Base-by-base conservation (phyloP, 2,113 vertebrate species). In the Trogon melanurus region DNA sequence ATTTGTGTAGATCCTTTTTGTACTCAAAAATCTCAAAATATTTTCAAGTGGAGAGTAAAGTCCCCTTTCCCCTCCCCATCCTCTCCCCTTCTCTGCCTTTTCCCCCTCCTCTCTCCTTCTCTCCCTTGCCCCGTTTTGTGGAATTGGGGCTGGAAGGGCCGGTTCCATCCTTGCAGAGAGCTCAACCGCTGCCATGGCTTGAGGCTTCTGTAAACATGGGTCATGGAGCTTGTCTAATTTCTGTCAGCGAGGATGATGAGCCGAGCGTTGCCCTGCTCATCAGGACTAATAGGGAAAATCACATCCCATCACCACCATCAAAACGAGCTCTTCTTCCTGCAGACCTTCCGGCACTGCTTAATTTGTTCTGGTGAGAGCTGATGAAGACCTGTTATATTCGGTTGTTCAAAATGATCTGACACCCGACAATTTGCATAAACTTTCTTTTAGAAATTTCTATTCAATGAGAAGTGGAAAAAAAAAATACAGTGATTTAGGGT, bases 1-100 rank as follows among this genome's bases (percentile, higher is more conserved):
- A 2, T 11, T 38, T 14, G 5, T 0, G 23, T 6, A 5, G 27
- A 4, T 12, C 9, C 34, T 41, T 13, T 17, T n/a, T 13, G 7
- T 18, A 1, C 10, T 61, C 10, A 8, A 45, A 14, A 26, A 14
- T 10, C 29, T 16, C 30, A 7, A 1, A 44, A 8, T 17, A 2
- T 23, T 32, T 30, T 53, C 18, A 17, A 70, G 34, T 1, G 21
- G 29, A 34, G 26, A 44, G 22, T 7, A 10, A 27, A 56, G 72
- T 22, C 9, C 21, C 26, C 7, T 9, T 30, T 2, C 19, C 19
- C 25, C 21, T 44, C 10, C 17, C 25, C 22, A 4, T 17, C 13
- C 13, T n/a, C 13, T 61, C 16, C 11, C 11, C 30, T 45, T 13
- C 13, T 7, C 13, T 15, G 27, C 22, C 34, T 53, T 17, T 17